Evolutionary conservation across 2,888 invertebrate species (phyloP).

Genomic region (Tetrapedia diversipes): DNA sequence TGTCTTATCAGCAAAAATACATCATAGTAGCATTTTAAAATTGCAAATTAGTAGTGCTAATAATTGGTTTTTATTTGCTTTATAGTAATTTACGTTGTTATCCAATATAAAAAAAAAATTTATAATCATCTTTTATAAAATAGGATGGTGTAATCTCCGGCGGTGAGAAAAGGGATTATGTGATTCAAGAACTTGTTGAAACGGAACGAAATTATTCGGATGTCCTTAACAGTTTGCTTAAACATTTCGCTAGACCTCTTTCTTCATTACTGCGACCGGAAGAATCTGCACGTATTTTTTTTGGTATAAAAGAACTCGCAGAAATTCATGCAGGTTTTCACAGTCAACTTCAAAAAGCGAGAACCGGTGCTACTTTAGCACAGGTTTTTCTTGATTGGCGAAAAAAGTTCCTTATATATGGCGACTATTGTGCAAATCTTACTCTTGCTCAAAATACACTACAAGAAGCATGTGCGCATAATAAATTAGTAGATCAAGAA

Average conservation of each 20-base stretch:
- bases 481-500: conserved; percentile 87
- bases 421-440: conserved; percentile 97
- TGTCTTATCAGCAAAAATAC: background rate
- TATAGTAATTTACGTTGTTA: conserved; percentile 9
- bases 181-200: conserved; percentile 96
- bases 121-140: conserved; percentile 15
- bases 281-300: conserved; percentile 92
- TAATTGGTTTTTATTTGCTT: conserved; percentile 29
- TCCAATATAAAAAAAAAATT: background rate
- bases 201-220: conserved; percentile 99
- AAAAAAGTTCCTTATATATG: conserved; percentile 95
- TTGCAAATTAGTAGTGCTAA: conserved; percentile 11
- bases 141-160: conserved; percentile 77
- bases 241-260: conserved; percentile 91
- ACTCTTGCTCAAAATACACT: conserved; percentile 94
- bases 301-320: conserved; percentile 93
- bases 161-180: conserved; percentile 95
- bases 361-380: conserved; percentile 84
- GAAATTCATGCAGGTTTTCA: conserved; percentile 94
- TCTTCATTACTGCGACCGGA: conserved; percentile 88
- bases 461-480: conserved; percentile 89
- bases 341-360: conserved; percentile 90
- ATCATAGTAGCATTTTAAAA: conserved; percentile 9
- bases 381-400: conserved; percentile 96
- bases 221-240: conserved; percentile 92